These are phyloP conservation scores for Thalassoma bifasciatum DNA, from an alignment of 2,113 vertebrate species.

Conservation along the genomic window DNA sequence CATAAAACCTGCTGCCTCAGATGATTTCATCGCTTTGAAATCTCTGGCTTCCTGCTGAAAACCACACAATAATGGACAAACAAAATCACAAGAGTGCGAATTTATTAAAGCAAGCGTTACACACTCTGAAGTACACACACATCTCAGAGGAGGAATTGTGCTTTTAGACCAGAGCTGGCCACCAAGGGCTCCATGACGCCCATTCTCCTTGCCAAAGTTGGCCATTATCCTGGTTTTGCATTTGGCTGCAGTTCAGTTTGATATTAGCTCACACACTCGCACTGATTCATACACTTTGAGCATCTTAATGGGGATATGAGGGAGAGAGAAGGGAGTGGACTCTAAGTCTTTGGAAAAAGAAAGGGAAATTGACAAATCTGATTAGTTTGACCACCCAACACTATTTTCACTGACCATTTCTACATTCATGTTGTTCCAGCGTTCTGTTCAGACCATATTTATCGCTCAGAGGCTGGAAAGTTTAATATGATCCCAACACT, in stretches of 20 bases:
- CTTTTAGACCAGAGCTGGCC: slow-evolving; percentile 59
- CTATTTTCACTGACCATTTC: slow-evolving; percentile 14
- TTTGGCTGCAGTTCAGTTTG: slow-evolving; percentile 30
- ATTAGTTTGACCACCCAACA: slow-evolving; percentile 39
- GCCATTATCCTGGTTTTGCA: slow-evolving; percentile 40
- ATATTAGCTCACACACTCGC: slow-evolving; percentile 28
- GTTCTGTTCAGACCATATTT: slow-evolving; percentile 25
- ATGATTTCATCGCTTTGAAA: slow-evolving; percentile 77
- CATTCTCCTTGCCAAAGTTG: slow-evolving; percentile 44
- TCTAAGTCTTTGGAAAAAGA: background rate
- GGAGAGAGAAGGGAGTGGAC: slow-evolving; percentile 1
- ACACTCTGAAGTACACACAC: slow-evolving; percentile 11
- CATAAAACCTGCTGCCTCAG: slow-evolving; percentile 71
- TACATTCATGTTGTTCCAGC: slow-evolving; percentile 22
- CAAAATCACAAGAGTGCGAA: slow-evolving; percentile 27
- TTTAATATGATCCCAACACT: slow-evolving; percentile 6
- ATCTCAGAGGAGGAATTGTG: slow-evolving; percentile 23
- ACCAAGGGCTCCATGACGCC: slow-evolving; percentile 55
- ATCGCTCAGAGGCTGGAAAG: slow-evolving; percentile 26
- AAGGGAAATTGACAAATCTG: slow-evolving; percentile 20
- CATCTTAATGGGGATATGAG: slow-evolving; percentile 17
- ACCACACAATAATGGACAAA: slow-evolving; percentile 55
- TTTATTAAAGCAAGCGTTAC: slow-evolving; percentile 22
- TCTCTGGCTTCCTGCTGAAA: slow-evolving; percentile 65
- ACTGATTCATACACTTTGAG: slow-evolving; percentile 14